Evolutionary conservation across 1,140 invertebrate species (phyloP), one percentile per base, ranked within the genome.

Genomic region (Chelonus insularis): DNA sequence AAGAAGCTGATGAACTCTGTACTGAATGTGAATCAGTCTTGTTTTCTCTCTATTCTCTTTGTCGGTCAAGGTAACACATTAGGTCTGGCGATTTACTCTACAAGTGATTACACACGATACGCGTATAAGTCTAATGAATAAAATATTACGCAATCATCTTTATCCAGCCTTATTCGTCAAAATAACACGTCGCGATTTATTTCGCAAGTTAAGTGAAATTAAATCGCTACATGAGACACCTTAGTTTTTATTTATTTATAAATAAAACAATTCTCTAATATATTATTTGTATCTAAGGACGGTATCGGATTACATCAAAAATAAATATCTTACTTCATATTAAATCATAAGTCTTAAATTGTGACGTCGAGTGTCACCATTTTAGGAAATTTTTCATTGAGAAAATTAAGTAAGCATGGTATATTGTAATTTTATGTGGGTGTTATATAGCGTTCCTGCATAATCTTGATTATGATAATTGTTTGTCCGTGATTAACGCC

Each of bases 61-160:
- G 69, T 73, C 70, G 72, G 73, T 72, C 73, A 75, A 75, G 73
- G 73, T 68, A 70, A 57, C 8, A 16, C 16, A 21, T 43, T 8
- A 8, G 14, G 58, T 20, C 16, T 51, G 50, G 25, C 21, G 43
- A 18, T 57, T 14, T 50, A 32, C 55, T 18, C 48, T 47, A 45
- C 16, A 37, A 43, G 43, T 32, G 25, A 52, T 25, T 29, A 52
- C 29, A 41, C 36, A 54, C 51, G 41, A 36, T 50, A 62, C 63
- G 66, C 57, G 61, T 45, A 41, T 64, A 67, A 73, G 66, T 64
- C 69, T 70, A 73, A 74, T 71, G 69, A 75, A 71, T 72, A 67
- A 68, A 70, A 65, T 56, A 60, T 60, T 67, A 70, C 56, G 72
- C 64, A 73, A 73, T 70, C 63, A 52, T 47, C 32, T 14, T 57